These are phyloP conservation scores for Alethe diademata DNA, from an alignment of 2,113 vertebrate genomes.

Conservation along the genomic window DNA sequence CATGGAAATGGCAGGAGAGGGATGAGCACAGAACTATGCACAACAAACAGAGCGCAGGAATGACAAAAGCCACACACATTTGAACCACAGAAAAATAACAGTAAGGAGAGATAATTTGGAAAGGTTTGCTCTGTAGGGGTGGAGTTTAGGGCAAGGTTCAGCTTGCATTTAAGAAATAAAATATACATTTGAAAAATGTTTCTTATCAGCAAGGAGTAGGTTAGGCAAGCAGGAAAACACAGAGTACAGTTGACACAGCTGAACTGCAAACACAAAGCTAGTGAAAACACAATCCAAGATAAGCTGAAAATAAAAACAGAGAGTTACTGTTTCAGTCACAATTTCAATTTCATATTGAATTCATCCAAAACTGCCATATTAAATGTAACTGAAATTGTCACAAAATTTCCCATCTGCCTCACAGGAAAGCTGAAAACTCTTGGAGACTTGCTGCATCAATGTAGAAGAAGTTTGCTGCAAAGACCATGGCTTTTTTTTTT, in stretches of 20 bases:
- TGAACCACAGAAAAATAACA: not conserved
- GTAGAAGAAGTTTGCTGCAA: not conserved
- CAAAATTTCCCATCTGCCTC: slow-evolving; percentile 38
- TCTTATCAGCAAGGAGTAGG: not conserved
- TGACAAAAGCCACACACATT: not conserved
- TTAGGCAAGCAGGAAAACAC: not conserved
- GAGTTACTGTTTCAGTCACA: not conserved
- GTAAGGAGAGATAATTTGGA: not conserved
- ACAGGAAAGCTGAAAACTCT: not conserved
- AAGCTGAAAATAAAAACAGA: slow-evolving; percentile 23
- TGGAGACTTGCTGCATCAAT: not conserved
- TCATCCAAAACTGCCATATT: not conserved
- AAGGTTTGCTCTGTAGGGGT: not conserved
- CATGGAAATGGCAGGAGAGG: not conserved
- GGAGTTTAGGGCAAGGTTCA: not conserved
- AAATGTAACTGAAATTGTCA: slow-evolving; percentile 10
- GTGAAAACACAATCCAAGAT: not conserved
- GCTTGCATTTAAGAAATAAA: not conserved
- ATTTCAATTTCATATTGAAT: not conserved
- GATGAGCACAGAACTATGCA: not conserved
- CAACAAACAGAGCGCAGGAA: not conserved
- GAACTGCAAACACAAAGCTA: slow-evolving; percentile 17
- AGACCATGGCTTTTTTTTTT: not conserved
- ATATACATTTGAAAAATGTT: not conserved
- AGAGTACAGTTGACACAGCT: not conserved